Evolutionary conservation across 2,888 invertebrate genomes (phyloP), one percentile per base, ranked within the genome.

Genomic region (Exocentrus adspersus): DNA sequence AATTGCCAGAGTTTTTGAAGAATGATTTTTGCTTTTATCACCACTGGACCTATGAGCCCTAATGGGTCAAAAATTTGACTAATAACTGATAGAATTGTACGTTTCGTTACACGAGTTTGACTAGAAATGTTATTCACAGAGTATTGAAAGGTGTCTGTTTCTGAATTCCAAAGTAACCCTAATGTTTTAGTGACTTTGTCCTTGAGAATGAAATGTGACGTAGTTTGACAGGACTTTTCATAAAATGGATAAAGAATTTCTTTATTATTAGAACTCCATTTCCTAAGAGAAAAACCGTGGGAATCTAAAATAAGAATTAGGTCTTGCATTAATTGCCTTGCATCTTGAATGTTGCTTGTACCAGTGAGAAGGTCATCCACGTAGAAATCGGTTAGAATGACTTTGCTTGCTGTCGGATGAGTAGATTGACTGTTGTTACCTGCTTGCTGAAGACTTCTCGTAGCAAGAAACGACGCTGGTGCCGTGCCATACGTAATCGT

Each of bases 1-100:
- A 37, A 21, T 10, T 54, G n/a, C 62, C 67, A 67, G n/a, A 65
- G 46, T 46, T 57, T 48, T 46, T 65, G 65, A 58, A 67, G 59
- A 10, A 65, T 54, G 2, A 65, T 32, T 32, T 67, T 67, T 14
- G 64, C 57, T n/a, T 20, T 12, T 2, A 66, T 59, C n/a, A 64
- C 28, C 24, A 58, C 43, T 30, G 64, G 67, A 17, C 61, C 61
- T 10, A 58, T 48, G 5, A 67, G 51, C 12, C 61, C 67, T 37
- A 58, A 61, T 19, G 67, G 61, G 7, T 67, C 61, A 50, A 20
- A 46, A 20, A 46, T 46, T 46, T 46, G 46, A n/a, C n/a, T n/a
- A n/a, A n/a, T n/a, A n/a, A n/a, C n/a, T n/a, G n/a, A n/a, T n/a
- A n/a, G n/a, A n/a, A 20, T 46, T 21, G n/a, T 46, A 5, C 46